Conservation (phyloP, 2,113 vertebrate genomes). For the Ptyas mucosa region DNA sequence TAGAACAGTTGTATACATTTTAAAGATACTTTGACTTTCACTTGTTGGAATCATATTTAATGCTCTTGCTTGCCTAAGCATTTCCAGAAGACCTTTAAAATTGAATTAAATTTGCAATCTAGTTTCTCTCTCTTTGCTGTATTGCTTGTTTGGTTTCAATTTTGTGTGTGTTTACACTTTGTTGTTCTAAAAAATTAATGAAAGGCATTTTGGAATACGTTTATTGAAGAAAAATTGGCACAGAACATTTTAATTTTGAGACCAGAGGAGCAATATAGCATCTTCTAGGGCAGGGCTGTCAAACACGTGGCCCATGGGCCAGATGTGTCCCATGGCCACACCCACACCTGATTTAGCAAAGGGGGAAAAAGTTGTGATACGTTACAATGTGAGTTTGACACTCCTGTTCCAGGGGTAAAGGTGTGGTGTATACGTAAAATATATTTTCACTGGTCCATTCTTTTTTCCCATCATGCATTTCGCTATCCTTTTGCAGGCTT, state of each 20-base stretch:
- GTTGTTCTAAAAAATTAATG: not conserved
- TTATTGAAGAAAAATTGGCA: not conserved
- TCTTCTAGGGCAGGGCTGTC: not conserved
- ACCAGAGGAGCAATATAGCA: not conserved
- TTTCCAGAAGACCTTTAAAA: not conserved
- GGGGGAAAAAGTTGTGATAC: too few species aligned
- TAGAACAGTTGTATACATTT: not conserved
- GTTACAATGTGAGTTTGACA: too few species aligned
- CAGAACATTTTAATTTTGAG: not conserved
- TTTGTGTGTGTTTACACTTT: not conserved
- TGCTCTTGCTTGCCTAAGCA: not conserved
- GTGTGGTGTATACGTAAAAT: not conserved
- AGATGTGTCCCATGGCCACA: too few species aligned
- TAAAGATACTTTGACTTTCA: not conserved
- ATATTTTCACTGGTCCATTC: not conserved
- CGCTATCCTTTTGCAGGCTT: not conserved
- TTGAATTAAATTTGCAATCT: not conserved
- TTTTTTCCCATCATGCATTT: not conserved
- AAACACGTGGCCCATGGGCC: too few species aligned
- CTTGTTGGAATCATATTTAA: not conserved
- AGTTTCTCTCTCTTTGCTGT: not conserved
- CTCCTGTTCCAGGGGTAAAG: slow-evolving; percentile 2
- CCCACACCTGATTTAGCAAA: too few species aligned
- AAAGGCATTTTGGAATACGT: not conserved
- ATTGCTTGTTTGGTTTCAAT: not conserved